Percentiles rank a stretch among this genome's conserved stretches.
Conservation (phyloP, 2,113 vertebrate genomes). For the Syngnathus scovelli region DNA sequence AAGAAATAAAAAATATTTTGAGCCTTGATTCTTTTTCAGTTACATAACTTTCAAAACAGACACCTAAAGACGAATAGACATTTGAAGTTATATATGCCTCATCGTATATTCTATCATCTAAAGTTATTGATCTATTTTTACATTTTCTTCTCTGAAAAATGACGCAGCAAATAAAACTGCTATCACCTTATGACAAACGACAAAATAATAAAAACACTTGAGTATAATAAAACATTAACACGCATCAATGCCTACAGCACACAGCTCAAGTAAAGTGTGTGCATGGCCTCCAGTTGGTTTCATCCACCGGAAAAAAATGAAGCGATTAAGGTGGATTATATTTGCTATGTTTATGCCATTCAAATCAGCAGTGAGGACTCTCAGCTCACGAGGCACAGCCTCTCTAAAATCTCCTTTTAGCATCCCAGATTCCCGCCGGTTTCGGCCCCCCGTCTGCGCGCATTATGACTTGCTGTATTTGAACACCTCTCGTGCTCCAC, state of each 20-base stretch:
- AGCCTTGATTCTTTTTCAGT: too few relatives aligned
- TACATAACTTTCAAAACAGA: too few relatives aligned
- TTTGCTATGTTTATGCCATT: constrained; percentile 59
- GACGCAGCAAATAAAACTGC: neutral
- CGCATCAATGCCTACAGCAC: constrained; percentile 5
- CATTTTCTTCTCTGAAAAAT: neutral
- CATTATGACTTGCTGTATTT: constrained; percentile 48
- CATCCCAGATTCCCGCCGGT: constrained; percentile 43
- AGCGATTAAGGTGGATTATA: constrained; percentile 69
- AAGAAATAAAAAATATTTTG: too few relatives aligned
- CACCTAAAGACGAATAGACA: too few relatives aligned
- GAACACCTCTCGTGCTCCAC: constrained; percentile 42
- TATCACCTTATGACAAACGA: neutral
- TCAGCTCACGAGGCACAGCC: constrained; percentile 40
- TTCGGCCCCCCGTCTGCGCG: constrained; percentile 49
- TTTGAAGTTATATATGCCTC: too few relatives aligned
- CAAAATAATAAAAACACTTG: neutral
- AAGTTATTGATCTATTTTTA: neutral
- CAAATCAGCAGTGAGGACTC: constrained; percentile 63
- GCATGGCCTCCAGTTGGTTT: constrained; percentile 51
- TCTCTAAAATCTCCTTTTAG: constrained; percentile 61
- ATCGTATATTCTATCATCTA: too few relatives aligned
- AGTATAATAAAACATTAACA: neutral
- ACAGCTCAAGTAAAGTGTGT: constrained; percentile 26
- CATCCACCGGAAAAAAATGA: constrained; percentile 52